Evolutionary conservation across 2,113 vertebrate species (phyloP), one percentile per base, ranked within the genome.

Genomic region (Campylomormyrus tamandua): DNA sequence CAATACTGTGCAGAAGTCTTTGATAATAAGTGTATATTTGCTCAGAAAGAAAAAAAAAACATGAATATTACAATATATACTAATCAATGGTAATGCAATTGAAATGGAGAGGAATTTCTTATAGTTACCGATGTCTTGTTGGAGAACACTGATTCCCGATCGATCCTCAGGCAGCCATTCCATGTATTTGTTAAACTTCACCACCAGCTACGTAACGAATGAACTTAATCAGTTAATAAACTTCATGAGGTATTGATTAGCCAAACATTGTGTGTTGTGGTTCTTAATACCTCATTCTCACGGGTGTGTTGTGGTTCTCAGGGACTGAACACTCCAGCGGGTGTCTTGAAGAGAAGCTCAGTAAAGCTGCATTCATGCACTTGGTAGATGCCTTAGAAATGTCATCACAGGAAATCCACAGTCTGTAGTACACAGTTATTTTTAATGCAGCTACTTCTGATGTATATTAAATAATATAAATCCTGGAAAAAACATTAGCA

Each of bases 391-490:
- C n/a, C 7, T 35, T 53, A 56, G n/a, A 87, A 53, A 87, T 53
- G 48, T 56, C 50, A 87, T 87, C 13, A 50, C n/a, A 86, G n/a
- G 31, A 56, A 87, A 9, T 53, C 31, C 49, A 56, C 17, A 50
- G 27, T 52, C 31, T 13, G 56, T 39, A 87, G 27, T 87, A 39
- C 27, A 53, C 49, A 7, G n/a, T 46, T 39, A 46, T 84, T 84
- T 83, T 45, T 84, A 48, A 46, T 84, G n/a, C 50, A 21, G 53
- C 85, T 87, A 53, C 50, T 5, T 35, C 77, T 90, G n/a, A 46
- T 35, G 35, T 31, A 58, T 42, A 46, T 88, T 87, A 90, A 84
- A 85, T 86, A 88, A 88, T 48, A 84, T 42, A 48, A 39, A 66
- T 39, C 50, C n/a, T 17, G 53, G 19, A 56, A 53, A 53, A 46